Evolutionary conservation across 1,140 invertebrate species (phyloP), one percentile per base, ranked within the genome.

Genomic region (Arion vulgaris): DNA sequence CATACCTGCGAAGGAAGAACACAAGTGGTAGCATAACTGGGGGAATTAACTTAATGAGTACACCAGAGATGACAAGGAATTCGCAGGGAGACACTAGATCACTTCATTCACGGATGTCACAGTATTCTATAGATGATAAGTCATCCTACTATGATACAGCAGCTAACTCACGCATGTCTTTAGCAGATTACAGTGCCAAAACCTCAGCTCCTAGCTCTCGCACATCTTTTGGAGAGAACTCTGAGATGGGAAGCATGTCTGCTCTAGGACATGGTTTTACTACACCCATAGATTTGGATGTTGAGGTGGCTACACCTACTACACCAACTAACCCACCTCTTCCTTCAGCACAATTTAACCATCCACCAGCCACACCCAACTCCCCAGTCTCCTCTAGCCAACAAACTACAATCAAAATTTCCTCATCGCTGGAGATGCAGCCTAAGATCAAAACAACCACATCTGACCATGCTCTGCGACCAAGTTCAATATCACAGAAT

Each of bases 91-190:
- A 91, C 66, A 86, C 85, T 1, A 79, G 87, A n/a, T 91, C 90
- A 36, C 82, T 91, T 66, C 89, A 90, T 62, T 91, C 90, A 28
- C 79, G 88, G 41, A 66, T 89, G 41, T 90, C 89, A 0, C 87
- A 89, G 71, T 90, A 90, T 80, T 91, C 90, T 34, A 85, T 87
- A 23, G 89, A 89, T 66, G 90, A 89, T 74, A 80, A 86, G 36
- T 91, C 90, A 15, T 90, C 90, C 17, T 88, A 88, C 41, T 91
- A 91, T 80, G 90, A 90, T 85, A 90, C 89, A 34, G 89, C 89
- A 57, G 86, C 89, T 9, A 90, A 90, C 77, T 91, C 90, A 5
- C 77, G 90, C 23, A 73, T 90, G 17, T 90, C 89, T 15, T 77
- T 91, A 38, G 86, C 84, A 26, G 88, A 90, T 75, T 86, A 84